Conservation (phyloP, 2,113 vertebrate genomes). For the Zootoca vivipara region DNA sequence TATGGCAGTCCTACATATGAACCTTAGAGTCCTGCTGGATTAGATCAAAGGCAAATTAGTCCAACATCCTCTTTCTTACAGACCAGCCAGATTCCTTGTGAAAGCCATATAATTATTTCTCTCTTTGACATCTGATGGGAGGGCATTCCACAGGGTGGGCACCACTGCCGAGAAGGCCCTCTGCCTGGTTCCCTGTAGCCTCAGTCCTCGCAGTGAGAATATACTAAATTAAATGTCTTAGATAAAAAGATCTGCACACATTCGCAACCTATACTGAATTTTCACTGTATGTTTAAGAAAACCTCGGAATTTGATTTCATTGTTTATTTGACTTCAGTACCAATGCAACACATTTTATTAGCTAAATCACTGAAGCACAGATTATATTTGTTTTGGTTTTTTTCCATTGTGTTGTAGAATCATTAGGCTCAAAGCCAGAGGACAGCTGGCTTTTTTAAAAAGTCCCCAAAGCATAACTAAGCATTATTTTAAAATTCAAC, state of each 20-base stretch:
- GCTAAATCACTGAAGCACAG: background rate
- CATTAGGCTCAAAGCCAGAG: conserved; percentile 2
- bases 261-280: background rate
- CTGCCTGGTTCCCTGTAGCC: no score
- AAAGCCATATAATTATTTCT: no score
- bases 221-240: no score
- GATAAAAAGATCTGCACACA: background rate
- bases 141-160: no score
- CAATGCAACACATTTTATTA: background rate
- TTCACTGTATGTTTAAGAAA: background rate
- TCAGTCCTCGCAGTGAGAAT: no score
- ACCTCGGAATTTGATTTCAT: background rate
- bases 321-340: background rate
- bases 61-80: no score
- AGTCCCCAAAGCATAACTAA: background rate
- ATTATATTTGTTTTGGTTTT: background rate
- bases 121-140: no score
- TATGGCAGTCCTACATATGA: no score
- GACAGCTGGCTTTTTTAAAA: background rate
- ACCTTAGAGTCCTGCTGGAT: no score
- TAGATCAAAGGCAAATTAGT: no score
- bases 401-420: background rate
- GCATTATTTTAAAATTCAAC: background rate
- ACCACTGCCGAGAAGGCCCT: no score
- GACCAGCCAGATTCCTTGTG: no score